phyloP scores from a whole-genome alignment of 2,113 vertebrate species.

The Andinoacara biseriatus region DNA sequence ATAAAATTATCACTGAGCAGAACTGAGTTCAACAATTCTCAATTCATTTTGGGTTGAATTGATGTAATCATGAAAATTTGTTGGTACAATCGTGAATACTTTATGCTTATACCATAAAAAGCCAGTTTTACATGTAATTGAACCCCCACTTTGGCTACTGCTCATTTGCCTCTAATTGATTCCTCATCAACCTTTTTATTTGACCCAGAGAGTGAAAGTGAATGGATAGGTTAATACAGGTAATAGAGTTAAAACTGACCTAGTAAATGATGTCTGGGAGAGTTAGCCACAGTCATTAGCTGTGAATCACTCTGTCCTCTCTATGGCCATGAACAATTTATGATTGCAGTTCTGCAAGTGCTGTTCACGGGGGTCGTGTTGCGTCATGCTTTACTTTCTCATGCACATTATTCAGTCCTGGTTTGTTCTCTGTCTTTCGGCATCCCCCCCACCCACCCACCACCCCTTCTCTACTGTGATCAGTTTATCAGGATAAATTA shows the following conservation, averaged over 20 bases:
- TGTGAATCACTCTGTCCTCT: not conserved
- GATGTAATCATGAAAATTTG: not conserved
- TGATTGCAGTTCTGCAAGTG: not conserved
- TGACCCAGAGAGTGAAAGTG: not conserved
- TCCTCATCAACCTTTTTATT: conserved; percentile 30
- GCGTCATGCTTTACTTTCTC: not conserved
- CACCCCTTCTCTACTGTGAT: not conserved
- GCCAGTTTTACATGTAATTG: conserved; percentile 18
- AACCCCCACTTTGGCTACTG: not conserved
- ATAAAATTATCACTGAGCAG: not conserved
- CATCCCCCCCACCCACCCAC: too few relatives aligned
- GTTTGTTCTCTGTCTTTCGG: not conserved
- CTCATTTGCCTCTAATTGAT: conserved; percentile 1
- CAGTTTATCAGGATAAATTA: rapidly evolving
- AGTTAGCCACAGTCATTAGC: not conserved
- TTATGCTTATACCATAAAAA: conserved; percentile 14
- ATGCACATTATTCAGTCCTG: not conserved
- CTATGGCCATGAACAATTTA: not conserved
- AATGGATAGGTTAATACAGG: not conserved
- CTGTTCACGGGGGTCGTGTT: not conserved
- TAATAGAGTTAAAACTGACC: not conserved
- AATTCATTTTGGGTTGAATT: not conserved
- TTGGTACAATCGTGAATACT: not conserved
- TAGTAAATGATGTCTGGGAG: conserved; percentile 5
- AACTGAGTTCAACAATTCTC: not conserved